Base-by-base conservation (phyloP, 2,888 invertebrate species). In the Willowsia nigromaculata region DNA sequence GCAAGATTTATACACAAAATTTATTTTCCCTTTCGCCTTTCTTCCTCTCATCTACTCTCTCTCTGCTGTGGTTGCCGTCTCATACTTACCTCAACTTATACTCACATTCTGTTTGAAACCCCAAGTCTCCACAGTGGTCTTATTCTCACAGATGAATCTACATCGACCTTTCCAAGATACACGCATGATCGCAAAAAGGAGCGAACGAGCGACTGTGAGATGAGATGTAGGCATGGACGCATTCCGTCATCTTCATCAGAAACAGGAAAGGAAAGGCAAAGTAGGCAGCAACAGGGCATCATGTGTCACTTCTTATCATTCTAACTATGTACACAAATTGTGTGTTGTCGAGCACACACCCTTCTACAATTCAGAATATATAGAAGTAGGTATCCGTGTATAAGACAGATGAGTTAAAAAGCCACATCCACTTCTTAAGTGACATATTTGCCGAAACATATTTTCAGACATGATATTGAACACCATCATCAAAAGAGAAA, bases 161-260 rank as follows among this genome's bases (percentile, higher is more conserved):
- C 85, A 74, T 85, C 74, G 74, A 74, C 85, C 85, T 59, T 74
- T 83, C 22, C 40, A 40, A 40, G 22, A 50, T 33, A 30, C 25
- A 74, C 85, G 74, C 85, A 85, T 85, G 56, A 59, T 59, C 15
- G 22, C 25, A 47, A 4, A 25, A 50, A 74, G 47, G 30, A 27
- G 25, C 9, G 71, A 18, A n/a, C n/a, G 18, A 22, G 7, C 6
- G 22, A 33, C 27, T 5, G n/a, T n/a, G 22, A n/a, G 18, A 56
- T 53, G 15, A n/a, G 4, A 13, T 27, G 33, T 1, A 47, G 68
- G 37, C 83, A 83, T 68, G 83, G 68, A 50, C 68, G 53, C 83
- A 68, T 83, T 83, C 71, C 40, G 40, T 33, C 9, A 13, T 18
- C 37, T 37, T 68, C 4, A 37, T 68, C 18, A 68, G 22, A 5